Percentiles rank a stretch among this genome's conserved stretches.
Evolutionary conservation across 2,113 vertebrate species (phyloP).

Genomic region (Passer domesticus): DNA sequence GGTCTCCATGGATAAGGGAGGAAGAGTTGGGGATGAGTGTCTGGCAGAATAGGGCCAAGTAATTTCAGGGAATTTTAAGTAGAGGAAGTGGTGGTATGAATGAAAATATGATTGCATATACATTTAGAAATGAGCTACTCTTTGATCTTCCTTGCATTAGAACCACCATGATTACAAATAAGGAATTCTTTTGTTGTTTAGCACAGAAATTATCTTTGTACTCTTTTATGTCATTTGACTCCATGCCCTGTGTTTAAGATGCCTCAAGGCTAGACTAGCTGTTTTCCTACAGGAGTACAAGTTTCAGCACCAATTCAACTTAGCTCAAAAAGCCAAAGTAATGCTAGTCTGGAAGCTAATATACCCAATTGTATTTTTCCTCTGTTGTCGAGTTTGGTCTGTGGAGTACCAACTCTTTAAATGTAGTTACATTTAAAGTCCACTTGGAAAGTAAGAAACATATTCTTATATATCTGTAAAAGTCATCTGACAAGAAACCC

Average conservation of each 20-base stretch:
- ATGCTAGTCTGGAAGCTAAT: background rate
- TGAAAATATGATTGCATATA: background rate
- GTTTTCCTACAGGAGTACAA: background rate
- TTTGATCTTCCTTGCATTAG: background rate
- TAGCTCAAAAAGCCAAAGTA: background rate
- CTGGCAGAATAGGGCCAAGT: background rate
- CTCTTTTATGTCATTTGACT: background rate
- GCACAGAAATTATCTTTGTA: background rate
- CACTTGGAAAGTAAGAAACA: background rate
- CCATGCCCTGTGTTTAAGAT: background rate
- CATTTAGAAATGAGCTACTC: background rate
- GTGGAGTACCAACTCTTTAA: slow-evolving; percentile 1
- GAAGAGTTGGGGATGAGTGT: background rate
- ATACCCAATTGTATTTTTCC: background rate
- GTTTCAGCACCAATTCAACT: background rate
- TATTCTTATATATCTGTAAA: slow-evolving; percentile 6
- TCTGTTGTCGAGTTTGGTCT: background rate
- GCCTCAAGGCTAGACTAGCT: background rate
- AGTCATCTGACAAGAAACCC: background rate
- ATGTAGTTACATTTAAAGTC: background rate
- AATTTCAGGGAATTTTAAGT: background rate
- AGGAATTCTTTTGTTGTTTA: background rate
- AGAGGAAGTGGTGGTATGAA: background rate
- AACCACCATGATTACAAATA: background rate
- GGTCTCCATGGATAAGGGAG: background rate